Evolutionary conservation across 2,888 invertebrate species (phyloP).

Genomic region (Dorcus hopei): DNA sequence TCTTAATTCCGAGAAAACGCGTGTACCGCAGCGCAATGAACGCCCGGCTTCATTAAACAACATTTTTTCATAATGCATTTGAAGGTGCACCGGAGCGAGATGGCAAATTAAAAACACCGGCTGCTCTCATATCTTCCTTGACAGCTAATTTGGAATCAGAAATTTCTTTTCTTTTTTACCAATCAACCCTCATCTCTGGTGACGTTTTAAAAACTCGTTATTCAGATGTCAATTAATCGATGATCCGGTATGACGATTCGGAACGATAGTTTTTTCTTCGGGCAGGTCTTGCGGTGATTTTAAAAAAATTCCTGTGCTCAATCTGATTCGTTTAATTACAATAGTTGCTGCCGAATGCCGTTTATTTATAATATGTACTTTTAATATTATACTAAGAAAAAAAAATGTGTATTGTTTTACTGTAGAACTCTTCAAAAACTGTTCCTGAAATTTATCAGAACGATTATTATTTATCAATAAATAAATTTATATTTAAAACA

Average conservation of each 20-base stretch:
- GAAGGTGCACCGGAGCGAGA: constrained; percentile 7
- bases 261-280: background rate
- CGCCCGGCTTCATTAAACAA: background rate
- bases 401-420: no score
- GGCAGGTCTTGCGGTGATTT: background rate
- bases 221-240: constrained; percentile 37
- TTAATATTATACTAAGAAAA: no score
- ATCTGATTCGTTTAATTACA: no score
- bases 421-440: no score
- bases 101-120: constrained; percentile 20
- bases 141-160: constrained; percentile 27
- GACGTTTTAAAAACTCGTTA: constrained; percentile 34
- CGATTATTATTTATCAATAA: no score
- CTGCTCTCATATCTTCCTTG: constrained; percentile 16
- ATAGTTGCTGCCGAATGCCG: no score
- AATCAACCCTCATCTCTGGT: constrained; percentile 29
- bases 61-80: constrained; percentile 2
- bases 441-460: no score
- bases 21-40: background rate
- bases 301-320: no score
- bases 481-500: no score
- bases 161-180: constrained; percentile 21
- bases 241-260: constrained; percentile 24
- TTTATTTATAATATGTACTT: no score
- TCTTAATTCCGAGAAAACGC: background rate